Evolutionary conservation across 2,113 vertebrate species (phyloP).

Genomic region (Monarcha castaneiventris): DNA sequence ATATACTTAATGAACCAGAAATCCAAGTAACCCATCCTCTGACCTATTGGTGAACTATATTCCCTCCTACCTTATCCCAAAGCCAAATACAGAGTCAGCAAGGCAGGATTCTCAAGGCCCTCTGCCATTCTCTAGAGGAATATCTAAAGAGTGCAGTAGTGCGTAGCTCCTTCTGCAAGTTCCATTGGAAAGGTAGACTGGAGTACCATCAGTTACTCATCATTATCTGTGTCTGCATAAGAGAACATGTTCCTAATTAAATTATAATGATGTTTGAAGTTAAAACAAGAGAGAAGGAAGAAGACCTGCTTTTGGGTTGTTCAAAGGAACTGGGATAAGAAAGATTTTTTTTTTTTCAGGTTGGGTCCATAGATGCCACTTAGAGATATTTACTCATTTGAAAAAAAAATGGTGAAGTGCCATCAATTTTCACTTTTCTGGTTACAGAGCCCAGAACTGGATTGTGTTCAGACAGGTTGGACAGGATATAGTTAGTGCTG

Average conservation of each 20-base stretch:
- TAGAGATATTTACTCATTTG: not conserved
- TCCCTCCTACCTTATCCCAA: not conserved
- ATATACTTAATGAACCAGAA: not conserved
- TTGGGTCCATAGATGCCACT: not conserved
- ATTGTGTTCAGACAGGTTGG: constrained; percentile 22
- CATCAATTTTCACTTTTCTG: not conserved
- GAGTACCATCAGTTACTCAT: not conserved
- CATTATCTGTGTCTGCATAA: not conserved
- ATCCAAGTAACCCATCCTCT: not conserved
- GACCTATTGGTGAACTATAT: not conserved
- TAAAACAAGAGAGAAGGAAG: not conserved
- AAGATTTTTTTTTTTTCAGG: not conserved
- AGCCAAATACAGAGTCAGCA: not conserved
- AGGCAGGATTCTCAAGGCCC: not conserved
- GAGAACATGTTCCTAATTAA: not conserved
- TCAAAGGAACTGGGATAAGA: not conserved
- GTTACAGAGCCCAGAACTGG: not conserved
- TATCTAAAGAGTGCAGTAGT: not conserved
- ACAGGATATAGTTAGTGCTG: not conserved
- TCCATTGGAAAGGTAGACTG: not conserved
- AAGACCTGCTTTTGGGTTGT: not conserved
- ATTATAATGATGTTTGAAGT: not conserved
- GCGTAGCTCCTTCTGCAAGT: not conserved
- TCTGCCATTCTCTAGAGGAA: not conserved
- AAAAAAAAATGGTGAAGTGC: not conserved